phyloP scores from a whole-genome alignment of 2,113 vertebrate species.

The Psittacula cyanocephala region DNA sequence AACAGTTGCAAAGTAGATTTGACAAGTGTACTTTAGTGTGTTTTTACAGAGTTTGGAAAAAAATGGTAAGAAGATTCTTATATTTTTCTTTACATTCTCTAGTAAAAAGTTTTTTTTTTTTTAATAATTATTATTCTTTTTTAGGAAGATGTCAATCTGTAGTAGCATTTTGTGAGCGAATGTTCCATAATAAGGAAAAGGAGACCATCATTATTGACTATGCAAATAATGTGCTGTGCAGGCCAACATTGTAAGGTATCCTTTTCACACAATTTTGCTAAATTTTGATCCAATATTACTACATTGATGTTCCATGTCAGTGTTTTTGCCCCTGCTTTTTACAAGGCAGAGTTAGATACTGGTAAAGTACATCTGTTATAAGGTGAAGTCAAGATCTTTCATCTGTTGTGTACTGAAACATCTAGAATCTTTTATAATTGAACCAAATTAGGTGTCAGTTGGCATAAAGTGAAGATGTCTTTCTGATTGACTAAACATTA shows the following conservation, averaged over 20 bases:
- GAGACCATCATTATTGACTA: background rate
- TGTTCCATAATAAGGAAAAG: background rate
- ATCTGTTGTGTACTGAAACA: background rate
- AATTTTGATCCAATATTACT: background rate
- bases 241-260: background rate
- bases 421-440: background rate
- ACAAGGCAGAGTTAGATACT: background rate
- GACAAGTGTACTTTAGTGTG: background rate
- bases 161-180: background rate
- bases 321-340: background rate
- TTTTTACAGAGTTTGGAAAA: background rate
- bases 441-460: background rate
- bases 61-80: background rate
- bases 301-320: accelerated
- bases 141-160: background rate
- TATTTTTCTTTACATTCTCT: background rate
- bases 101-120: background rate
- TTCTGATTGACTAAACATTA: background rate
- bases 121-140: background rate
- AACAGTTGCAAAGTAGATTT: background rate
- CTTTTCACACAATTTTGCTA: background rate
- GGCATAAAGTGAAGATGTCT: background rate
- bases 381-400: background rate
- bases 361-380: background rate
- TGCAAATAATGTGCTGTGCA: background rate